Evolutionary conservation across 35 echinoderm and acorn worm species (phyloP), one percentile per base, ranked within the genome.

Genomic region (Patiria miniata): DNA sequence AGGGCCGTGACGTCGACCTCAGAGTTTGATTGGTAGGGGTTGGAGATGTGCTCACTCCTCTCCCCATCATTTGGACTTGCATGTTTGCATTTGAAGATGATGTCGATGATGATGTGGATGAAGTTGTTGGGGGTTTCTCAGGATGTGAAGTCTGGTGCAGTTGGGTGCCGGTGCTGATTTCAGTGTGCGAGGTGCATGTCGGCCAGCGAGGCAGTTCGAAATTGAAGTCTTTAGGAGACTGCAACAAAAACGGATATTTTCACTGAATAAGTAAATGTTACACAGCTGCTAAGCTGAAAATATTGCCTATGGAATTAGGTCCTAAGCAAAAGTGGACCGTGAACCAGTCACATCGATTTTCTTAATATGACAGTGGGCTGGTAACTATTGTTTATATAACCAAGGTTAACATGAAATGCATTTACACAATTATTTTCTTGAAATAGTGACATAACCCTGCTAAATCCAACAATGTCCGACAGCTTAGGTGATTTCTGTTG

Each of bases 131-230:
- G 14, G 65, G 34, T 73, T 73, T 73, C 65, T 87, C 65, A 9
- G 42, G 34, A 16, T 52, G 85, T 51, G 39, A 38, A 18, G 33
- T 68, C 16, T 78, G 9, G 61, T 76, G 51, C 26, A 40, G 40
- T 51, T 61, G 5, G 1, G 65, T 77, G 85, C 17, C 14, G 39
- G 36, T 87, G 69, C 10, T 78, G 33, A 22, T 19, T 37, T 76
- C 42, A 37, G 39, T 39, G 19, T 29, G 39, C 34, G 65, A 50
- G 16, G 26, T 83, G 15, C 34, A 32, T n/a, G 80, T 52, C 32
- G 28, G 50, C 55, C 51, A 83, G 65, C 65, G 65, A 26, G 65
- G 65, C 23, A 73, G 65, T 73, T 73, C 65, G 34, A 73, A 73
- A 26, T 73, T 23, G 8, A 73, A 73, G 26, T 73, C 65, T 36